Evolutionary conservation across 2,113 vertebrate genomes (phyloP).

Genomic region (Hippopotamus amphibius): DNA sequence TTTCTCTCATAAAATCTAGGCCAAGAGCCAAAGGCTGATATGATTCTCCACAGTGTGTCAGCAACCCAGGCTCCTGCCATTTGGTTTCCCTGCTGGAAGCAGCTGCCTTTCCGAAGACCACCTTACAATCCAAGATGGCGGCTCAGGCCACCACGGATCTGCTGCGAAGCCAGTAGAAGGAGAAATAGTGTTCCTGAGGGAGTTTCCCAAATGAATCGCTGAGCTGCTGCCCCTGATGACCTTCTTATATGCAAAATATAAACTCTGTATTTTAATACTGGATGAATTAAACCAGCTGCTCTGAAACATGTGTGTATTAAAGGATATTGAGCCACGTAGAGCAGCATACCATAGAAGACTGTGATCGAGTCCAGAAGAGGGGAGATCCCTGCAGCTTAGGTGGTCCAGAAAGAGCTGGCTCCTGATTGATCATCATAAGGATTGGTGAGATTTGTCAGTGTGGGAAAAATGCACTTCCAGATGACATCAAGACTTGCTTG

Average conservation of each 20-base stretch:
- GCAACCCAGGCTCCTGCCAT: background rate
- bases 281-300: background rate
- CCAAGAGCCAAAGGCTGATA: background rate
- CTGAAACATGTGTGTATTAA: background rate
- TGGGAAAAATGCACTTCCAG: background rate
- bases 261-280: background rate
- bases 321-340: background rate
- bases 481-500: background rate
- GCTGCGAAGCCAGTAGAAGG: background rate
- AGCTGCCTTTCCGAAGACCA: background rate
- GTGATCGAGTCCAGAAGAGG: background rate
- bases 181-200: background rate
- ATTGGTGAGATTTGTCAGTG: background rate
- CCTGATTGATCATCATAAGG: background rate
- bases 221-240: background rate
- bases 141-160: too few relatives aligned
- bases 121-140: background rate
- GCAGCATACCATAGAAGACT: background rate
- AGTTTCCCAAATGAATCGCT: background rate
- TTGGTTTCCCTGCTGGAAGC: background rate
- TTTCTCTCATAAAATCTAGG: constrained; percentile 30
- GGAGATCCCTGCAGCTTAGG: background rate
- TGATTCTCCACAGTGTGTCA: background rate
- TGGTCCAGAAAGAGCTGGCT: background rate
- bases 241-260: background rate